These are phyloP conservation scores for Glossosoma conforme DNA, from an alignment of 1,140 invertebrate species.

Conservation along the genomic window DNA sequence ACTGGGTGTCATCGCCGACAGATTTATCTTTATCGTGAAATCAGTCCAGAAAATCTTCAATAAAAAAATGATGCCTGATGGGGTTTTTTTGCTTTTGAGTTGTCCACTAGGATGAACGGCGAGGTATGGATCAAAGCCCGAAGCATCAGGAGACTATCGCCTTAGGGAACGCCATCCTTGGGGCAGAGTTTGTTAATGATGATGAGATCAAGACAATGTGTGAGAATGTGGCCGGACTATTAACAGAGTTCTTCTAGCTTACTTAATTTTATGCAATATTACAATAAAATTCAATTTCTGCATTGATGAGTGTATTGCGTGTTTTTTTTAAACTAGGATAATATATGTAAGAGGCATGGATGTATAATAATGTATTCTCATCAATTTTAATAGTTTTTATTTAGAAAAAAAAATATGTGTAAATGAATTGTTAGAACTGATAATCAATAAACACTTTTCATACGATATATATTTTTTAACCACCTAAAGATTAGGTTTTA, in stretches of 20 bases:
- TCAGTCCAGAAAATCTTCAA: conserved; percentile 70
- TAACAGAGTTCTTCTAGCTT: conserved; percentile 37
- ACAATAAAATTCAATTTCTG: too few relatives aligned
- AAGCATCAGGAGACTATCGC: conserved; percentile 70
- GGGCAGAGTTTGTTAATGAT: conserved; percentile 64
- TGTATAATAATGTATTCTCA: too few relatives aligned
- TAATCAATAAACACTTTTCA: too few relatives aligned
- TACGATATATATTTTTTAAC: too few relatives aligned
- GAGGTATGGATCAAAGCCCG: conserved; percentile 86
- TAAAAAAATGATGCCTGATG: conserved; percentile 68
- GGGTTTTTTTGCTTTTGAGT: conserved; percentile 77
- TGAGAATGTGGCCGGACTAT: conserved; percentile 49
- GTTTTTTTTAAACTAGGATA: too few relatives aligned
- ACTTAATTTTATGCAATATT: too few relatives aligned
- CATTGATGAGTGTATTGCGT: too few relatives aligned
- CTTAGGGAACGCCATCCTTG: conserved; percentile 71
- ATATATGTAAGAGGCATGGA: too few relatives aligned
- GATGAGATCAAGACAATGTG: conserved; percentile 62
- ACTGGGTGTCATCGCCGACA: conserved; percentile 72
- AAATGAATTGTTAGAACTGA: too few relatives aligned
- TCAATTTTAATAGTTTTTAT: too few relatives aligned
- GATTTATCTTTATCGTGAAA: conserved; percentile 72
- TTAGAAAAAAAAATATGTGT: too few relatives aligned
- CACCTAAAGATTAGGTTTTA: too few relatives aligned
- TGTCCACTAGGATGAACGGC: conserved; percentile 90